phyloP scores from a whole-genome alignment of 2,113 vertebrate species.

The Syngnathus scovelli region DNA sequence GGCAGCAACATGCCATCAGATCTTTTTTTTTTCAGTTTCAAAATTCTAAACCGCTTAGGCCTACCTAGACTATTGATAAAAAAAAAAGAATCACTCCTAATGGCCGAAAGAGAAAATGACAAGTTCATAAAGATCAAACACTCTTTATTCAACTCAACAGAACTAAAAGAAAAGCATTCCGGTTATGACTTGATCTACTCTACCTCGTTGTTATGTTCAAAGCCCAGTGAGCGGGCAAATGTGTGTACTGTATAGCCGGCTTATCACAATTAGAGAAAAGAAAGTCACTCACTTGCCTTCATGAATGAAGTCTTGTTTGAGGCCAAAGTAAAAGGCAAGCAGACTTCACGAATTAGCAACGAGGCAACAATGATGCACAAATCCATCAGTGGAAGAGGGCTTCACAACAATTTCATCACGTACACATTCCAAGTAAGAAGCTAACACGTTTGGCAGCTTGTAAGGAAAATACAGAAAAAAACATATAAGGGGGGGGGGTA shows the following conservation, averaged over 20 bases:
- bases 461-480: conserved; percentile 16
- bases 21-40: too few relatives aligned
- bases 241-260: conserved; percentile 16
- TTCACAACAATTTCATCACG: conserved; percentile 11
- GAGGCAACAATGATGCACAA: conserved; percentile 24
- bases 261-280: neutral
- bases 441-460: conserved; percentile 39
- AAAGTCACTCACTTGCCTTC: conserved; percentile 21
- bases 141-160: conserved; percentile 63
- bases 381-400: conserved; percentile 10
- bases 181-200: conserved; percentile 33
- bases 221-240: conserved; percentile 21
- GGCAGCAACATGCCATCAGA: too few relatives aligned
- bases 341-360: conserved; percentile 28
- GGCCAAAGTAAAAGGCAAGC: conserved; percentile 44
- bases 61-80: too few relatives aligned
- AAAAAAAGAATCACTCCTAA: too few relatives aligned
- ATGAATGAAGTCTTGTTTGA: conserved; percentile 40
- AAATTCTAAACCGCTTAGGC: too few relatives aligned
- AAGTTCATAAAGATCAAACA: conserved; percentile 54
- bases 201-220: conserved; percentile 15
- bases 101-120: conserved; percentile 7
- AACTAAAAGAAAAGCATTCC: conserved; percentile 47
- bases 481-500: neutral
- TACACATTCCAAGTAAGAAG: conserved; percentile 15